A percentile compares a stretch with the other conserved stretches of the same genome.
Conservation (phyloP, 2,113 vertebrate genomes). For the Equus przewalskii region DNA sequence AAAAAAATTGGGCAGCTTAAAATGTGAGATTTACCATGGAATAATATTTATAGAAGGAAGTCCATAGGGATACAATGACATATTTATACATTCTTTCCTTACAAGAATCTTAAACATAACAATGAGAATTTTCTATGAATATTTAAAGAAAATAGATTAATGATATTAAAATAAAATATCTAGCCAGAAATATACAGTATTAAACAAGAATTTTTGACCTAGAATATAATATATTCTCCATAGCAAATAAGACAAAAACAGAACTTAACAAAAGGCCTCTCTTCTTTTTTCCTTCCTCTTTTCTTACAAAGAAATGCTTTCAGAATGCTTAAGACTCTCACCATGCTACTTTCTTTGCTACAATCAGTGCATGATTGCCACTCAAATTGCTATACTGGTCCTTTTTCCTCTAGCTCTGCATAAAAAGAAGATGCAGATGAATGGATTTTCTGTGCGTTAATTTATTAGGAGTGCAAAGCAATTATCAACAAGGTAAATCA, state of each 20-base stretch:
- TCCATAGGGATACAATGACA: not conserved
- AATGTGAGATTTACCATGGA: constrained; percentile 7
- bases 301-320: constrained; percentile 83
- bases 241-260: constrained; percentile 53
- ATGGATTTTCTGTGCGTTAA: constrained; percentile 85
- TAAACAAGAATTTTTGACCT: constrained; percentile 57
- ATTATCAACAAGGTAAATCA: constrained; percentile 89
- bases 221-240: constrained; percentile 68
- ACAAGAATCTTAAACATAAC: constrained; percentile 53
- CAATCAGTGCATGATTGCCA: constrained; percentile 83
- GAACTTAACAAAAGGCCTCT: constrained; percentile 72
- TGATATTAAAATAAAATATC: constrained; percentile 66
- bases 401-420: constrained; percentile 83
- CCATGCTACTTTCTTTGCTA: constrained; percentile 78
- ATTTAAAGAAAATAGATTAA: constrained; percentile 69
- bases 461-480: constrained; percentile 86
- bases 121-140: constrained; percentile 64
- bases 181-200: not conserved
- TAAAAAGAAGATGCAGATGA: constrained; percentile 84
- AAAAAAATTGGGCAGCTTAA: not conserved
- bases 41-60: constrained; percentile 32
- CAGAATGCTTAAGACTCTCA: constrained; percentile 79
- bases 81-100: constrained; percentile 37
- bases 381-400: constrained; percentile 80
- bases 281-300: constrained; percentile 71